Conservation (phyloP, 1,140 invertebrate species). For the Teleopsis dalmanni region DNA sequence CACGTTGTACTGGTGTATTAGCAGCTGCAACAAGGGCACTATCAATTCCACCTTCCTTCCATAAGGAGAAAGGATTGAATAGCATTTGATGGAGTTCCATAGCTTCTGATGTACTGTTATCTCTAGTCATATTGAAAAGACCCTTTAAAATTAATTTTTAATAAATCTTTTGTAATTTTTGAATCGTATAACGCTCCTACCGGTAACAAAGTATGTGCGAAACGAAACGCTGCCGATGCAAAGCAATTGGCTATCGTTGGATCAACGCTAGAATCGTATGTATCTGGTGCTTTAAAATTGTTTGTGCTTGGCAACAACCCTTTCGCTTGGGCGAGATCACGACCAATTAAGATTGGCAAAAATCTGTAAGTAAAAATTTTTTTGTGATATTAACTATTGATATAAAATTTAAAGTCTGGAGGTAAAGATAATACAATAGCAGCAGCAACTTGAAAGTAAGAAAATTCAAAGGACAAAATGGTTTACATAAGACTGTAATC, state of each 20-base stretch:
- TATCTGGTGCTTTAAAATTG: constrained; percentile 35
- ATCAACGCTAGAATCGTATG: constrained; percentile 67
- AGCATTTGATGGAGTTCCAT: constrained; percentile 70
- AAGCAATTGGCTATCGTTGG: constrained; percentile 85
- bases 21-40: constrained; percentile 55
- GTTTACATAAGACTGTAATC: too few relatives aligned
- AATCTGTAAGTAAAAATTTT: too few relatives aligned
- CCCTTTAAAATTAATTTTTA: constrained; percentile 27
- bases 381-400: too few relatives aligned
- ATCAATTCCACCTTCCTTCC: constrained; percentile 53
- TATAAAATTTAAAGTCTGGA: too few relatives aligned
- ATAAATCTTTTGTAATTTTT: constrained; percentile 35
- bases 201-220: constrained; percentile 80
- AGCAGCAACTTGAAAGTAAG: too few relatives aligned
- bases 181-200: too few relatives aligned
- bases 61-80: constrained; percentile 76
- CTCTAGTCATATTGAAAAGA: constrained; percentile 59
- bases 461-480: too few relatives aligned
- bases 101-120: constrained; percentile 55
- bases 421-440: too few relatives aligned
- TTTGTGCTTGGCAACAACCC: constrained; percentile 52
- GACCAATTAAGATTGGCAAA: constrained; percentile 70
- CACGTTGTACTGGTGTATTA: constrained; percentile 57
- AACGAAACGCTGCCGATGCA: constrained; percentile 81
- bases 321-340: constrained; percentile 50